Conservation (phyloP, 2,888 invertebrate species). For the Ophion ventricosus region DNA sequence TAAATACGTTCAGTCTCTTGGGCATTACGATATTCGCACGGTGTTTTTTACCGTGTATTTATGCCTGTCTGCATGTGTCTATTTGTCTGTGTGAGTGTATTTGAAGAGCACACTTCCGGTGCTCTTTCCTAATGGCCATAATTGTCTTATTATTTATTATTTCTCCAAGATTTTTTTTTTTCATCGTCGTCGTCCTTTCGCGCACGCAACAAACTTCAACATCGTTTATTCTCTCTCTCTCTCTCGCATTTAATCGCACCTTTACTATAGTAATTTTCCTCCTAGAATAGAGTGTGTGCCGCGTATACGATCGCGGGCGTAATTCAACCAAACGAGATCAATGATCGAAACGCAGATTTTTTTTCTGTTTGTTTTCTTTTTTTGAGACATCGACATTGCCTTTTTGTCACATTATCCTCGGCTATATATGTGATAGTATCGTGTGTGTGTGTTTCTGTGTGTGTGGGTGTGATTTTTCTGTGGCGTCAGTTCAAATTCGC, state of each 20-base stretch:
- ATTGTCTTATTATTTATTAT: slow-evolving; percentile 32
- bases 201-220: slow-evolving; percentile 33
- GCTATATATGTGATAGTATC: slow-evolving; percentile 6
- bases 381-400: slow-evolving; percentile 55
- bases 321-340: slow-evolving; percentile 55
- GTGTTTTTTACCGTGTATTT: background rate
- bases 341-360: slow-evolving; percentile 42
- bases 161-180: slow-evolving; percentile 33
- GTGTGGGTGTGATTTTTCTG: slow-evolving; percentile 10
- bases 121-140: slow-evolving; percentile 48
- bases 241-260: background rate
- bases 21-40: slow-evolving; percentile 60
- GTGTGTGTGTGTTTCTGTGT: background rate
- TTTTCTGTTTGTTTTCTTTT: slow-evolving; percentile 9
- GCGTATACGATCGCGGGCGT: slow-evolving; percentile 48
- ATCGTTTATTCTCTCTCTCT: background rate
- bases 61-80: background rate
- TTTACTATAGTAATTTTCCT: slow-evolving; percentile 15
- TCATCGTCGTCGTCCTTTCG: slow-evolving; percentile 29
- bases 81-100: slow-evolving; percentile 9
- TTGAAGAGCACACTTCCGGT: slow-evolving; percentile 24
- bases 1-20: slow-evolving; percentile 65
- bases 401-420: slow-evolving; percentile 12
- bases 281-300: slow-evolving; percentile 55
- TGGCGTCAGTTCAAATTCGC: slow-evolving; percentile 53